Evolutionary conservation across 2,888 invertebrate species (phyloP), one percentile per base, ranked within the genome.

Genomic region (Dryobotodes eremita): DNA sequence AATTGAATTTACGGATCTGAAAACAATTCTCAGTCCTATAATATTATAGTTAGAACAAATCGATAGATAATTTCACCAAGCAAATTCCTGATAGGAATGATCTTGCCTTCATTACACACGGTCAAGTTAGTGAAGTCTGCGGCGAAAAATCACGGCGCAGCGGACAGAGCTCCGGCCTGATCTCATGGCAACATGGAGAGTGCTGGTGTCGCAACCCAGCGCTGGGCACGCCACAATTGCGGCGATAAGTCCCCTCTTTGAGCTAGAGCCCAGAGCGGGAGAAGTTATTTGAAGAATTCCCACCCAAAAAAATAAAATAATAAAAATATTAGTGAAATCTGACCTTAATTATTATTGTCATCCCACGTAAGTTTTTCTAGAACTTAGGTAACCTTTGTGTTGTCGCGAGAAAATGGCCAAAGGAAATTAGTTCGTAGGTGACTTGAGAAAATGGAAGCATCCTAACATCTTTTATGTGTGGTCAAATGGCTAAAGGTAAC

Each of bases 381-480:
- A 42, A 50, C 80, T 48, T 36, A 50, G 70, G 83, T 73, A 84
- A 72, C 66, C 80, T 68, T 71, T 55, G 66, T n/a, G 48, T 61
- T 50, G 31, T 62, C 79, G n/a, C 48, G 50, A 69, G 57, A 70
- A 72, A 84, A 82, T 77, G 31, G 68, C 10, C 26, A 66, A 66
- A 79, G 59, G 17, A 77, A 84, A 84, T 85, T 82, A 77, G 77
- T 36, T 73, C 53, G 36, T 23, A 6, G 50, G 66, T 84, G 65
- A 81, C 53, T 77, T 26, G 65, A 61, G 74, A 71, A 79, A 84
- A 79, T 78, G 65, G 61, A 71, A 55, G 69, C 20, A 26, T 74
- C 15, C 48, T 61, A 64, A 75, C 31, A 20, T 62, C 11, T 23
- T 42, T 42, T 42, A n/a, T 71, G 53, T 53, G 23, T 57, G n/a